Evolutionary conservation across 2,797 vertebrate species (phyloP).

Genomic region (Oryzias dopingdopingensis): DNA sequence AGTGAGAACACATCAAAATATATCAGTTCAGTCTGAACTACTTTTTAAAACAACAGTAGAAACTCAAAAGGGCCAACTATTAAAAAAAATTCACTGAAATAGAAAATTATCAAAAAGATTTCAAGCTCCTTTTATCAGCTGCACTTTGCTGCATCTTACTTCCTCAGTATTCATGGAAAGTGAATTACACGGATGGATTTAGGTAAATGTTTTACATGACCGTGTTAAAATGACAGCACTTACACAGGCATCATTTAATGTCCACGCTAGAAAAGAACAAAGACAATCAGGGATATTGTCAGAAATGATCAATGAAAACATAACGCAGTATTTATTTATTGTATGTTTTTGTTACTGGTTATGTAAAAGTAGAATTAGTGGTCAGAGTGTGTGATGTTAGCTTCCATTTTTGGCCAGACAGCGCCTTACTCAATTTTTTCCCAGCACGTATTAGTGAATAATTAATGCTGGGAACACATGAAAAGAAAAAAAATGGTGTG

Average conservation of each 20-base stretch:
- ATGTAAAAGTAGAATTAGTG: conserved; percentile 72
- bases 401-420: conserved; percentile 72
- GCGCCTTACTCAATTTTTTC: conserved; percentile 72
- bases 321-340: conserved; percentile 71
- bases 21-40: conserved; percentile 49
- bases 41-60: conserved; percentile 52
- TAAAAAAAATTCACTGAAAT: conserved; percentile 32
- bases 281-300: conserved; percentile 79
- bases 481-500: conserved; percentile 20
- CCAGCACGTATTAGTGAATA: conserved; percentile 54
- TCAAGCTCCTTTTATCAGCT: conserved; percentile 41
- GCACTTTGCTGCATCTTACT: conserved; percentile 40
- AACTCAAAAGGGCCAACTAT: conserved; percentile 32
- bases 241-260: conserved; percentile 43
- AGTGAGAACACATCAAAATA: conserved; percentile 40
- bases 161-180: conserved; percentile 49
- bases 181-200: conserved; percentile 40
- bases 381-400: conserved; percentile 70
- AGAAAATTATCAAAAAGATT: conserved; percentile 23
- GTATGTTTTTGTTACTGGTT: conserved; percentile 71
- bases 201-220: conserved; percentile 43
- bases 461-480: conserved; percentile 51
- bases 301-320: conserved; percentile 64
- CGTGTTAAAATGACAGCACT: conserved; percentile 55
- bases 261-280: conserved; percentile 60